phyloP scores from a whole-genome alignment of 2,888 invertebrate genomes.

The Tetrapedia diversipes region DNA sequence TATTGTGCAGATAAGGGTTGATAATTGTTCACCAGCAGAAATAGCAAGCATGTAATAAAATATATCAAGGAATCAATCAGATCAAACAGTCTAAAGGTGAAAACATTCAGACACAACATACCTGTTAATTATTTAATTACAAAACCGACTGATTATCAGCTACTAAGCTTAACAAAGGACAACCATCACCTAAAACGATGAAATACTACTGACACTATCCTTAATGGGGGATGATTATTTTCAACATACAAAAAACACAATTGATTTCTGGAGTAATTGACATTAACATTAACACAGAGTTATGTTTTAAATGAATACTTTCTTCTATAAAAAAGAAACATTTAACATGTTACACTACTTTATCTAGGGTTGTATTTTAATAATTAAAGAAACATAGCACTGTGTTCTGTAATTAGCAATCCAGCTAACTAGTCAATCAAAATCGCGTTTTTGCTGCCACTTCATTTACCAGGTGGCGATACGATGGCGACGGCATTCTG shows the following conservation, averaged over 20 bases:
- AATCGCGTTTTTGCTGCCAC: slow-evolving; percentile 67
- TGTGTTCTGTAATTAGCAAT: slow-evolving; percentile 67
- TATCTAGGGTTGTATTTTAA: neutral
- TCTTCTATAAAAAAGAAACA: neutral
- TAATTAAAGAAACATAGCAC: slow-evolving; percentile 66
- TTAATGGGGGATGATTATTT: slow-evolving; percentile 53
- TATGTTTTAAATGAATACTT: slow-evolving; percentile 65
- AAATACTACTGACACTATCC: slow-evolving; percentile 48
- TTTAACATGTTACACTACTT: neutral
- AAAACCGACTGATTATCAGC: slow-evolving; percentile 48
- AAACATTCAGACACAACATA: slow-evolving; percentile 62
- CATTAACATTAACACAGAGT: slow-evolving; percentile 69
- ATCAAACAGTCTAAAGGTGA: slow-evolving; percentile 52
- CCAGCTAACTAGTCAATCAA: slow-evolving; percentile 65
- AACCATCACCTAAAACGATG: slow-evolving; percentile 58
- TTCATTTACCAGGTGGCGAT: slow-evolving; percentile 79
- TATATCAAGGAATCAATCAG: slow-evolving; percentile 46
- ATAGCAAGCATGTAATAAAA: slow-evolving; percentile 53
- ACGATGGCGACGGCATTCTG: slow-evolving; percentile 79
- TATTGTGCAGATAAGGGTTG: slow-evolving; percentile 43
- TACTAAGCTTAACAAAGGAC: slow-evolving; percentile 57
- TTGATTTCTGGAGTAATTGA: slow-evolving; percentile 43
- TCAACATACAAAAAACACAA: slow-evolving; percentile 61
- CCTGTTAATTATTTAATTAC: slow-evolving; percentile 67
- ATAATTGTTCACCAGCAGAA: slow-evolving; percentile 45